Percentiles rank a stretch among this genome's conserved stretches.
Evolutionary conservation across 2,113 vertebrate species (phyloP).

Genomic region (Rhineura floridana): DNA sequence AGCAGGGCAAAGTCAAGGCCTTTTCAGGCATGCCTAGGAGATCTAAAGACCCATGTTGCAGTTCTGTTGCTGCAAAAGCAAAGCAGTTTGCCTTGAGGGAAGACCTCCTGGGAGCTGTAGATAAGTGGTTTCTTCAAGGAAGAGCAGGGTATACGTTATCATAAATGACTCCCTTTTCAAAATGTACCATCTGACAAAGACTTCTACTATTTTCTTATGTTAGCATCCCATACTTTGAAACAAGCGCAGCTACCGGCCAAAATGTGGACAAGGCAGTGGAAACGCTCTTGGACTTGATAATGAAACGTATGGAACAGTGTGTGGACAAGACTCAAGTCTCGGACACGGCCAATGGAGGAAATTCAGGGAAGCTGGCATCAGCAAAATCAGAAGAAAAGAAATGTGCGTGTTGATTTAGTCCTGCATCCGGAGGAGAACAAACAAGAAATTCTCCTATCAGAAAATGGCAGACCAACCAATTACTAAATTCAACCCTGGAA

Average conservation of each 20-base stretch:
- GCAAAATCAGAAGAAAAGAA: constrained; percentile 79
- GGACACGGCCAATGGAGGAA: constrained; percentile 80
- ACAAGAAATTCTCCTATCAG: neutral
- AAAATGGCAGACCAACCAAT: constrained; percentile 9
- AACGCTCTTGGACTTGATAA: constrained; percentile 93
- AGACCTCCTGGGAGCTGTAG: neutral
- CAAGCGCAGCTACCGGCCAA: constrained; percentile 89
- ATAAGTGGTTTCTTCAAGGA: neutral
- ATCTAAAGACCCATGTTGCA: neutral
- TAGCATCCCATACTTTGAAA: constrained; percentile 95
- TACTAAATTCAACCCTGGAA: constrained; percentile 24
- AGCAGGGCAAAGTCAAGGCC: neutral
- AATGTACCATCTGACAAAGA: neutral
- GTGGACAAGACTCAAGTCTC: constrained; percentile 85
- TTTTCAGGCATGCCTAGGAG: neutral
- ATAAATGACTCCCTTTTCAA: neutral
- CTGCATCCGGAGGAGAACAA: neutral
- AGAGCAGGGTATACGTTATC: neutral
- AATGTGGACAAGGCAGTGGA: constrained; percentile 90
- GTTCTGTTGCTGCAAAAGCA: neutral
- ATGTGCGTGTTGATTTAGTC: constrained; percentile 84
- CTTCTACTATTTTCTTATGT: neutral
- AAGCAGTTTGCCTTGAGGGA: neutral
- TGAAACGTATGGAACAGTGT: constrained; percentile 96
- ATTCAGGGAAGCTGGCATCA: constrained; percentile 78